These are phyloP conservation scores for Gobio occitaniae DNA, from an alignment of 2,797 vertebrate species.

Conservation along the genomic window DNA sequence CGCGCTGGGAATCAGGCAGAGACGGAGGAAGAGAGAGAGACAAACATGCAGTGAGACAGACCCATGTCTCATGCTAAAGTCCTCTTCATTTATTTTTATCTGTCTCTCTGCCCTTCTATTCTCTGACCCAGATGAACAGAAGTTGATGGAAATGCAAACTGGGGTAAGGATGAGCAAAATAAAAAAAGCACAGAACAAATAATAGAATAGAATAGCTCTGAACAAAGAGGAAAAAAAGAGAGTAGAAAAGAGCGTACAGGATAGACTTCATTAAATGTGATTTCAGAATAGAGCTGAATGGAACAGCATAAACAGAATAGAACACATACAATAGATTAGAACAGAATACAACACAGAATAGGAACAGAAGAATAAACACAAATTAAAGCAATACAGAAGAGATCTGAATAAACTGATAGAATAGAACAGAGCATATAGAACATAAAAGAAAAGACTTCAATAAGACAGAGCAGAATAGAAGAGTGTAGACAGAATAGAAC, in stretches of 20 bases:
- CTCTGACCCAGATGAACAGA: conserved; percentile 19
- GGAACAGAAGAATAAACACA: neutral
- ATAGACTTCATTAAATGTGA: neutral
- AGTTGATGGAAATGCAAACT: neutral
- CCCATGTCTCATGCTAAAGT: conserved; percentile 9
- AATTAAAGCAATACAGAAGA: neutral
- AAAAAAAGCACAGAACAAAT: neutral
- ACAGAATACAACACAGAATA: no score
- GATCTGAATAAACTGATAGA: neutral
- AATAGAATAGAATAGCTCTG: neutral
- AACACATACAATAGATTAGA: no score
- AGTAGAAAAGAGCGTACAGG: neutral
- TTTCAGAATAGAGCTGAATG: no score
- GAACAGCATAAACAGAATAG: no score
- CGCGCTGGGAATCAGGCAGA: conserved; percentile 80
- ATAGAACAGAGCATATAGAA: neutral
- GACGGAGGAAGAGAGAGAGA: conserved; percentile 33
- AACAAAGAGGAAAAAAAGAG: neutral
- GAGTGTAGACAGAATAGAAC: neutral
- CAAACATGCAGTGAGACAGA: conserved; percentile 48
- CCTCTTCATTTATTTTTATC: conserved; percentile 21
- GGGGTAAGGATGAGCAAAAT: neutral
- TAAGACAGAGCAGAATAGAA: neutral
- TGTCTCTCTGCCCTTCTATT: conserved; percentile 7
- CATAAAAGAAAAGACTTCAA: neutral